Evolutionary conservation across 2,113 vertebrate genomes (phyloP).

Genomic region (Ia io): DNA sequence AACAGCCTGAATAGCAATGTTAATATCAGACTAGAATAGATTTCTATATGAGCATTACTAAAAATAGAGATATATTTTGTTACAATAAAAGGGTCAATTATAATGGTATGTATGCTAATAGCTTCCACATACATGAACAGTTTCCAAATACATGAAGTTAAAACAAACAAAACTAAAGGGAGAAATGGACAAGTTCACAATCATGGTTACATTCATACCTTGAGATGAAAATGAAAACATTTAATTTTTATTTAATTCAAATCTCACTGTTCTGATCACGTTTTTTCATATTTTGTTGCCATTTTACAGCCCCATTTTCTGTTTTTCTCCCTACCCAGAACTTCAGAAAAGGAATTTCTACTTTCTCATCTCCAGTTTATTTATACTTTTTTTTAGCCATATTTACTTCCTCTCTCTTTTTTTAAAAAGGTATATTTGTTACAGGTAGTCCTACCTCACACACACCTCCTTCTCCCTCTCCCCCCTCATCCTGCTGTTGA

Average conservation of each 20-base stretch:
- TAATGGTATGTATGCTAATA: neutral
- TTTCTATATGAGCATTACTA: neutral
- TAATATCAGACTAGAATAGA: neutral
- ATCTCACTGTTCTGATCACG: neutral
- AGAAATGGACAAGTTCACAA: neutral
- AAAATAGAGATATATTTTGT: neutral
- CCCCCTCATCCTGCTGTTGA: neutral
- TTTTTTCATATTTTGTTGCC: neutral
- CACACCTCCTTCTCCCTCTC: neutral
- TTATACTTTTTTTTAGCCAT: neutral
- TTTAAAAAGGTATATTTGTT: neutral
- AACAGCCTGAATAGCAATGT: neutral
- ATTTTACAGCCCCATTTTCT: neutral
- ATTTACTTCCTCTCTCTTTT: neutral
- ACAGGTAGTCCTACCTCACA: neutral
- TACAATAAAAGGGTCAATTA: neutral
- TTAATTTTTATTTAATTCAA: neutral
- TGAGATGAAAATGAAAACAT: neutral
- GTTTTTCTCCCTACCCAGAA: neutral
- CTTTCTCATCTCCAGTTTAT: neutral
- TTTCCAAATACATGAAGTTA: neutral
- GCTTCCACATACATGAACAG: neutral
- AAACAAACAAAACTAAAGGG: neutral
- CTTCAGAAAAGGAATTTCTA: constrained; percentile 20
- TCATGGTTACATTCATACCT: neutral